phyloP scores from a whole-genome alignment of 2,113 vertebrate species.

The Ellobius talpinus region DNA sequence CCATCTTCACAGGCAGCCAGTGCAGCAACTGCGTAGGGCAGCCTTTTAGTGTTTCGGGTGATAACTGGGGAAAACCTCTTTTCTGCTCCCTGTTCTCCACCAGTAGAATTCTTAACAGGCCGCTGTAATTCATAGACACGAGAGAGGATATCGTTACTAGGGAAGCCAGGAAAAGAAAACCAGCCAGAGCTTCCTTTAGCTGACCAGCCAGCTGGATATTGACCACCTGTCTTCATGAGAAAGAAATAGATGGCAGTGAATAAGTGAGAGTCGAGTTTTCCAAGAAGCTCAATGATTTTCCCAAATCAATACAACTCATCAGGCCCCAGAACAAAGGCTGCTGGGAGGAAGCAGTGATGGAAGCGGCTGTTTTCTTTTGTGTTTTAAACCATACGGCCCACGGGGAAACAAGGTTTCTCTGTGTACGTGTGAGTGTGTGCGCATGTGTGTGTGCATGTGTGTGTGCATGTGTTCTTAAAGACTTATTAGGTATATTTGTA shows the following conservation, averaged over 20 bases:
- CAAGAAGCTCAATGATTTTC: constrained; percentile 90
- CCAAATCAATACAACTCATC: constrained; percentile 90
- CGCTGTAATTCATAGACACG: constrained; percentile 74
- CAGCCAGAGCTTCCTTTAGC: constrained; percentile 85
- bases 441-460: not conserved
- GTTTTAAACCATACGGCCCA: constrained; percentile 83
- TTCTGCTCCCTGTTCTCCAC: constrained; percentile 49
- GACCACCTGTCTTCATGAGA: constrained; percentile 90
- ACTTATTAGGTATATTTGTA: constrained; percentile 66
- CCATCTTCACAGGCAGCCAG: not conserved
- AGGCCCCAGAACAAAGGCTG: constrained; percentile 90
- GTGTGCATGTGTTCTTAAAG: constrained; percentile 43
- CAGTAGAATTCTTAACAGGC: constrained; percentile 65
- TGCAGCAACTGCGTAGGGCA: not conserved
- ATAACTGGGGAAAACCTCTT: constrained; percentile 11
- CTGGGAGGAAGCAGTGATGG: constrained; percentile 86
- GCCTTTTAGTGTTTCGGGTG: not conserved
- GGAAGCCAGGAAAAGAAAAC: constrained; percentile 83
- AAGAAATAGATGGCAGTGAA: constrained; percentile 89
- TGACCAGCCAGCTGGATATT: constrained; percentile 88
- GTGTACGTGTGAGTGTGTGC: not conserved
- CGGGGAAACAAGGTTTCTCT: constrained; percentile 78
- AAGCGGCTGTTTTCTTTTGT: constrained; percentile 87
- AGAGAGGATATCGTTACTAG: constrained; percentile 79
- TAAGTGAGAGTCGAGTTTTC: constrained; percentile 90